These are phyloP conservation scores for Elgaria multicarinata DNA, from an alignment of 2,113 vertebrate species.

Conservation along the genomic window DNA sequence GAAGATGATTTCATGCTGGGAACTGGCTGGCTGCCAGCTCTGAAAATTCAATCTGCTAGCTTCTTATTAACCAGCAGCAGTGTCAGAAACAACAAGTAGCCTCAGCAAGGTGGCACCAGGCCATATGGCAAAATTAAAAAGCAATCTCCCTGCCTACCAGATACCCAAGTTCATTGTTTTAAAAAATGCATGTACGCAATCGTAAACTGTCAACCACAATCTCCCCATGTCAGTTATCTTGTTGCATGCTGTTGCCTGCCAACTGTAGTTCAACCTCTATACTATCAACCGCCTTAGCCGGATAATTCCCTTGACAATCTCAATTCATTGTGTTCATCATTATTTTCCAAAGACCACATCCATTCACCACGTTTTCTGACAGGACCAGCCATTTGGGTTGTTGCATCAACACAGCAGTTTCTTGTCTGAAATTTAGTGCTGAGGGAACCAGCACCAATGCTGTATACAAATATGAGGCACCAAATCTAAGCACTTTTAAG, in stretches of 20 bases:
- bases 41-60: slow-evolving; percentile 8
- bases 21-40: slow-evolving; percentile 15
- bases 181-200: neutral
- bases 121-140: slow-evolving; percentile 35
- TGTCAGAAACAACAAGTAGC: slow-evolving; percentile 4
- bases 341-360: neutral
- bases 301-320: neutral
- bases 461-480: neutral
- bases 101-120: neutral
- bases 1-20: neutral
- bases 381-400: neutral
- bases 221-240: neutral
- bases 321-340: neutral
- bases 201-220: neutral
- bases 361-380: neutral
- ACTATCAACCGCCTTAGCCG: neutral
- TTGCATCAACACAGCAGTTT: neutral
- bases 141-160: neutral
- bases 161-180: neutral
- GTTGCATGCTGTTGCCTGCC: neutral
- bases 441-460: neutral
- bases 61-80: slow-evolving; percentile 21
- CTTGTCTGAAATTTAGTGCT: neutral
- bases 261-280: neutral
- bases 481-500: neutral